Conservation (phyloP, 2,113 vertebrate species). For the Rhizomys pruinosus region DNA sequence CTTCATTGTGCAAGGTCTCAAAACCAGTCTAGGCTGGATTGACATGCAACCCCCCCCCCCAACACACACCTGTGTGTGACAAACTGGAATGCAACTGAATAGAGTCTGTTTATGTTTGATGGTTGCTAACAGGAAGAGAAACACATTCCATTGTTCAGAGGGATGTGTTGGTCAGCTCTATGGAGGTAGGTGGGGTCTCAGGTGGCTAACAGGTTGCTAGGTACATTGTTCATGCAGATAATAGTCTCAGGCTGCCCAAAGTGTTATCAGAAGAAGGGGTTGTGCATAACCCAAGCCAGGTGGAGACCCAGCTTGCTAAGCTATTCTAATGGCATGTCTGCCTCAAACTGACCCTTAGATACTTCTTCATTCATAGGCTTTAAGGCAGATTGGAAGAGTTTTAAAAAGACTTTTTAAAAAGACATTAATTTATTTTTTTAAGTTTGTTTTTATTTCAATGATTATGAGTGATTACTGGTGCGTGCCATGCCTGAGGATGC, state of each 20-base stretch:
- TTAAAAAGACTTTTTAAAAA: background rate
- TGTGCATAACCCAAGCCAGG: background rate
- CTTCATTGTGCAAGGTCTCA: background rate
- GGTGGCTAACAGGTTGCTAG: background rate
- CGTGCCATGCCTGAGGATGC: background rate
- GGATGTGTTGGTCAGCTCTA: background rate
- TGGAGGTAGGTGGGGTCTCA: background rate
- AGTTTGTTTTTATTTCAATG: background rate
- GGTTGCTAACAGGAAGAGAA: background rate
- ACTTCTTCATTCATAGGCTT: background rate
- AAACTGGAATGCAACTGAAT: background rate
- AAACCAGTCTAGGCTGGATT: background rate
- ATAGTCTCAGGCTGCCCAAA: background rate
- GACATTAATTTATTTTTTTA: background rate
- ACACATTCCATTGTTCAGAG: background rate
- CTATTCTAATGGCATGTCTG: background rate
- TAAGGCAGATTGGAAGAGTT: background rate
- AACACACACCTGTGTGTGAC: background rate
- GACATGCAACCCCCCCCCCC: too few relatives aligned
- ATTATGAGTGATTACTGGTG: too few relatives aligned
- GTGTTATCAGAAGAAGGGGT: background rate
- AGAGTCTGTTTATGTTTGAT: background rate
- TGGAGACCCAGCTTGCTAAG: background rate
- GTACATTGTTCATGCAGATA: background rate
- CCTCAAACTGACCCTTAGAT: background rate